Base-by-base conservation (phyloP, 2,888 invertebrate genomes). In the Sesia bembeciformis region DNA sequence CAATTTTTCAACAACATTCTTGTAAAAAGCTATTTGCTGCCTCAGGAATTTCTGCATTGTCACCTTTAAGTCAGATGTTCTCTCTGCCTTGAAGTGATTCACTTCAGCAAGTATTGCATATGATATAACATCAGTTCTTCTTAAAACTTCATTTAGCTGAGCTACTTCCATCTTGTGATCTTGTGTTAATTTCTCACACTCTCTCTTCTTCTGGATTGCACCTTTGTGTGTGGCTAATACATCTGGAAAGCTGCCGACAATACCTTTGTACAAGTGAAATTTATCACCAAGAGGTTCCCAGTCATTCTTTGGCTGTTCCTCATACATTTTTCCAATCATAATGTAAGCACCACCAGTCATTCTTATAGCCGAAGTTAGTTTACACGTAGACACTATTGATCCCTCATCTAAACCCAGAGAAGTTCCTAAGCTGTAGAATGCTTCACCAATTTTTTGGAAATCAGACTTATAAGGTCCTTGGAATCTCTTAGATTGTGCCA, bases 91-190 rank as follows among this genome's bases (percentile, higher is more conserved):
- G 78, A 99, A 98, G 80, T 98, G 97, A 66, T 95, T 94, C 66
- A 98, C 94, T 91, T 99, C 99, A 54, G 98, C 98, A 77, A 98
- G 92, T 58, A 97, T 92, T 3, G 97, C 94, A 76, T 98, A 98
- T 0, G 98, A 97, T 70, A 98, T 94, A 8, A 97, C 93, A 79
- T 99, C 98, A 0, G 97, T 96, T 67, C 97, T 92, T 63, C 94
- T 92, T 60, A 94, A 90, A 6, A 98, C 94, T 72, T 95, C 95
- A 61, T 94, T 93, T 59, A 97, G 88, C 72, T 97, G 96, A 23
- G 92, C 92, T 58, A 94, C 92, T 64, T 94, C 94, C 93, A 97
- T 94, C 84, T 96, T 96, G 63, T 95, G 94, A 72, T 97, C 97
- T 42, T 92, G 91, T 3, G 91, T 93, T 66, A 94, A 85, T 66